Base-by-base conservation (phyloP, 2,888 invertebrate genomes). In the Drepanosiphum platanoidis region DNA sequence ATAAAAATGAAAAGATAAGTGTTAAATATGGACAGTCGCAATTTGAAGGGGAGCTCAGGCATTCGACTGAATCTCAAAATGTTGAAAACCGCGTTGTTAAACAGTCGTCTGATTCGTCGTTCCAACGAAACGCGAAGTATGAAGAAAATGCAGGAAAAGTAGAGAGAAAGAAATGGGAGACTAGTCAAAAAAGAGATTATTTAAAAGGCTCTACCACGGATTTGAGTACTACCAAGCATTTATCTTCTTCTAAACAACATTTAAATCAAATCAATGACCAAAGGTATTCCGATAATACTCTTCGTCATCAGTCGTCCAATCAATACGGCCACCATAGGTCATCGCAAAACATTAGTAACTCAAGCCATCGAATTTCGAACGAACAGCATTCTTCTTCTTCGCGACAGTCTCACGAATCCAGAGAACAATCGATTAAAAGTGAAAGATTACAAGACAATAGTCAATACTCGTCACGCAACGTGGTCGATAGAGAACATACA, bases 21-120 rank as follows among this genome's bases (percentile, higher is more conserved):
- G 68, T 68, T n/a, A 27, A 68, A 32, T 68, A 84, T 13, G 68
- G 75, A 13, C 84, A 84, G 22, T 58, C 75, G 13, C 39, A 64
- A 77, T 75, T 71, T 18, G 74, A 61, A 77, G 68, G 46, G 0
- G 79, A 80, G 36, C 66, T 64, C n/a, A 78, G 64, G 32, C 86
- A 71, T 30, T 82, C 81, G 1, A 13, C 39, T 0, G 79, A 78
- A 22, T 36, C 30, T 15, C 92, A 88, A 74, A 83, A 83, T 27
- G 18, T 83, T 9, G 52, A 83, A n/a, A 66, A 34, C 32, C 75
- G 64, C 7, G 32, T 58, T 7, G 3, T n/a, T 1, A 84, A 77
- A 39, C 77, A 77, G 39, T 36, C 64, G 13, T 32, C 66, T 22
- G 58, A 84, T 68, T 52, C 32, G 18, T 66, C 75, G 5, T 68